Evolutionary conservation across 92 coral and sea anemone genomes (phyloP).

Genomic region (Pocillopora meandrina): DNA sequence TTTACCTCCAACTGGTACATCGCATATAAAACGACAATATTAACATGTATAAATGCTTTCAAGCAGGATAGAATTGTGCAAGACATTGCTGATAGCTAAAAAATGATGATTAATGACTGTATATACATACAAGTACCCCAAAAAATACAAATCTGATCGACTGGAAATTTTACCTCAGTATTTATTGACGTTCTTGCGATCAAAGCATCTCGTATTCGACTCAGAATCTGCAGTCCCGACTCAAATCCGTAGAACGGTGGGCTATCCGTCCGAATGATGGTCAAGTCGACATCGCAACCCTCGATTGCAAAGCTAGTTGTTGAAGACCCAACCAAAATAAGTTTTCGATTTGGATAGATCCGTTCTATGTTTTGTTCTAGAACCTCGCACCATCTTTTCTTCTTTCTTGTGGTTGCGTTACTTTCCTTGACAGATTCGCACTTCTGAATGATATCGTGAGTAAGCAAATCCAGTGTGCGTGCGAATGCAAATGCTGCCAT

Average conservation of each 20-base stretch:
- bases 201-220: constrained; percentile 25
- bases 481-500: background rate
- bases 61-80: no score
- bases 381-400: constrained; percentile 45
- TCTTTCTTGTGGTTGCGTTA: constrained; percentile 31
- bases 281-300: constrained; percentile 67
- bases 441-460: constrained; percentile 43
- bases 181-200: background rate
- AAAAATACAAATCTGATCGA: background rate
- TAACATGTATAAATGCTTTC: no score
- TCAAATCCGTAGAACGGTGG: background rate
- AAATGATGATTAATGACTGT: no score
- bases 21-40: no score
- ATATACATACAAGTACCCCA: background rate
- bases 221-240: constrained; percentile 13
- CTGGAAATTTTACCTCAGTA: constrained; percentile 6
- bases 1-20: no score
- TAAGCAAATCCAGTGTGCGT: background rate
- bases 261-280: constrained; percentile 34
- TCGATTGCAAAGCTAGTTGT: constrained; percentile 49
- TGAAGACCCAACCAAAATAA: constrained; percentile 68
- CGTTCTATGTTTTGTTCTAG: constrained; percentile 30
- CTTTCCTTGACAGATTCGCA: constrained; percentile 44
- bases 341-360: constrained; percentile 33
- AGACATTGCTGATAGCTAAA: no score